Evolutionary conservation across 1,140 invertebrate genomes (phyloP), one percentile per base, ranked within the genome.

Genomic region (Drosophila bocqueti): DNA sequence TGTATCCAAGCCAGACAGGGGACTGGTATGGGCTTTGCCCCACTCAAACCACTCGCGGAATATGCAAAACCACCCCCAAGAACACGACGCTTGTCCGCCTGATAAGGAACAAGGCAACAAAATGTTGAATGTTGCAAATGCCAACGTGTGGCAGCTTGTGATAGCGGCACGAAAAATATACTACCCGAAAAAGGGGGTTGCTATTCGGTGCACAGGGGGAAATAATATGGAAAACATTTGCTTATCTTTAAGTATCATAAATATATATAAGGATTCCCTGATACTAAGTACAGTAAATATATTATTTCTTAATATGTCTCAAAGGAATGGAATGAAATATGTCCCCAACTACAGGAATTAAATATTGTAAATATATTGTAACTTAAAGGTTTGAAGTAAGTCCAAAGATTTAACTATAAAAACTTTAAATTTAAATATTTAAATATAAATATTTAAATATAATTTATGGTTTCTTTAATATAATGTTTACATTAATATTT

Each of bases 71-170:
- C 81, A 87, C 81, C 84, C 84, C 78, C 69, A 81, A 38, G 45
- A 40, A 40, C 36, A 65, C 69, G 24, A 50, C 49, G 77, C 42
- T 40, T 63, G 61, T 26, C 47, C 63, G 46, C 68, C 73, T 87
- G 84, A 87, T 87, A 87, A 89, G 84, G 66, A 80, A 82, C 69
- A 85, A 62, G 59, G 45, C 58, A 80, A 84, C 78, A 84, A 85
- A 89, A 89, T 89, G 84, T 89, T 89, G 84, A 87, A 79, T 72
- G 76, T 79, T 79, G 76, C 66, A 77, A 90, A 79, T 89, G 81
- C 68, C 83, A 89, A 87, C 85, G 84, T 87, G 84, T 87, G 84
- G 84, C 84, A 89, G 84, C 84, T 84, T 87, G 81, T 89, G 84
- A 87, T 87, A 87, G 83, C 83, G 72, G 60, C 13, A 21, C 38